Conservation (phyloP, 2,113 vertebrate genomes). For the Falco punctatus region DNA sequence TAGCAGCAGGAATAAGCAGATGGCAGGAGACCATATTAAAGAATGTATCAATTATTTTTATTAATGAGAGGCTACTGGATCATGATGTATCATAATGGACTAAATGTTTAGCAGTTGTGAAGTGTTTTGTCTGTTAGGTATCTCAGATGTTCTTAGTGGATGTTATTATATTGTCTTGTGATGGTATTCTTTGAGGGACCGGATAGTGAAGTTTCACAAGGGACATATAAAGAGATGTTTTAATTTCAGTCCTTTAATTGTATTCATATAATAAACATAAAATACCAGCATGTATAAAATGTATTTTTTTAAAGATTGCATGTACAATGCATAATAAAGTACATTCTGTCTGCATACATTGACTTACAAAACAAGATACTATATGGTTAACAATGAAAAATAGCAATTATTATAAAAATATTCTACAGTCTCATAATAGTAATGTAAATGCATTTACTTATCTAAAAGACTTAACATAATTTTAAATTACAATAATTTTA, state of each 20-base stretch:
- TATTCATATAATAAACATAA: constrained; percentile 61
- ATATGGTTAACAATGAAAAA: constrained; percentile 75
- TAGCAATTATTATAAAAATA: constrained; percentile 77
- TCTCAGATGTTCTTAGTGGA: constrained; percentile 24
- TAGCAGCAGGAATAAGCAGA: constrained; percentile 74
- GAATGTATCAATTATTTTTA: constrained; percentile 74
- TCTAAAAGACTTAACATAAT: constrained; percentile 73
- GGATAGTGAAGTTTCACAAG: constrained; percentile 34
- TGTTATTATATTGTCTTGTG: background rate
- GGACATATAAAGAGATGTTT: constrained; percentile 31
- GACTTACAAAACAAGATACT: constrained; percentile 75
- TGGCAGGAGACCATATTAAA: constrained; percentile 70
- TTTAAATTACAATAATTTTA: constrained; percentile 77
- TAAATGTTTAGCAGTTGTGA: constrained; percentile 62
- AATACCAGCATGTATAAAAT: constrained; percentile 61
- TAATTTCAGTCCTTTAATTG: constrained; percentile 60
- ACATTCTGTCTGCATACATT: constrained; percentile 59
- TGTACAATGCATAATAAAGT: constrained; percentile 46
- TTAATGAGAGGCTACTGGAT: constrained; percentile 65
- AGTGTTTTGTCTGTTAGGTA: constrained; percentile 37
- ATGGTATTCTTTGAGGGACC: background rate
- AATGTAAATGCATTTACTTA: constrained; percentile 72
- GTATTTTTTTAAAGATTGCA: constrained; percentile 61
- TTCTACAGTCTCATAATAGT: constrained; percentile 68
- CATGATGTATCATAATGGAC: constrained; percentile 52